Base-by-base conservation (phyloP, 2,888 invertebrate species). In the Hirtodrosophila duncani region DNA sequence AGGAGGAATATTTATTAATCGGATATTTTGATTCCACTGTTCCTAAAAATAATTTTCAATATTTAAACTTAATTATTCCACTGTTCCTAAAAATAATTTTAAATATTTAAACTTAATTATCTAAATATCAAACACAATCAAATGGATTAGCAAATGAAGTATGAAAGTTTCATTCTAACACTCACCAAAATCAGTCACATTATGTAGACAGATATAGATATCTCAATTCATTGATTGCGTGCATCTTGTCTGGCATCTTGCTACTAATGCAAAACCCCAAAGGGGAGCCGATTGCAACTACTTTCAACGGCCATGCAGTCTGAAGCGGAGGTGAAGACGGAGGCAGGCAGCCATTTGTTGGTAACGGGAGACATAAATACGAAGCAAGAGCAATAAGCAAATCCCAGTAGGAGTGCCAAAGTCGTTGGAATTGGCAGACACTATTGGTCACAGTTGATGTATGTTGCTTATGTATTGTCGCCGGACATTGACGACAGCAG, bases 381-480 rank as follows among this genome's bases (percentile, higher is more conserved):
- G 5, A 7, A 10, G 10, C 6, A 36, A 14, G 14, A 24, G 3
- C 7, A 10, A 20, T 17, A 27, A 6, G 30, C 55, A 43, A 50
- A 33, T 42, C 59, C 59, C 52, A 45, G 36, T 58, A 58, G 56
- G 48, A 55, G 56, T n/a, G n/a, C 9, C 21, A 20, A 34, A 34
- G 18, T 21, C 33, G 20, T 20, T 20, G n/a, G 23, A n/a, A 30
- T 10, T 3, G 36, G 10, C n/a, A 8, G 38, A 29, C 42, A 39
- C 58, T 43, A 56, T 55, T 48, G 56, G 46, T 58, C 46, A 56
- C 63, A 65, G 51, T 65, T 74, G 75, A 74, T 56, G 69, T 72
- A 69, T 72, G 72, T 74, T 75, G 72, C 72, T 69, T 69, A 75
- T 74, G 75, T 69, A 69, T n/a, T n/a, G n/a, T n/a, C 51, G 69